phyloP scores from a whole-genome alignment of 2,888 invertebrate genomes.

The Metallyticus violacea region DNA sequence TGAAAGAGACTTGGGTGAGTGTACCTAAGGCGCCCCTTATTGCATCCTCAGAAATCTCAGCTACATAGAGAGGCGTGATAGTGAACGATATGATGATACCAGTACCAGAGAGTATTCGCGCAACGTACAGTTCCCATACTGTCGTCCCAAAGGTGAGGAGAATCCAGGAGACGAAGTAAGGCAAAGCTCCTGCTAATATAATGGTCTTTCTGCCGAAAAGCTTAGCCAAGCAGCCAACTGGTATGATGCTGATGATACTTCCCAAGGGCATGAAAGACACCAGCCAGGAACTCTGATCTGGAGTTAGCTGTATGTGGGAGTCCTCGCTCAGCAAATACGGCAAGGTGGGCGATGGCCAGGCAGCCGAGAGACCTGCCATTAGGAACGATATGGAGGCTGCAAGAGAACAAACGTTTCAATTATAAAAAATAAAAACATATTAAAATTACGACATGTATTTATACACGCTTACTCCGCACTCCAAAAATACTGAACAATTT shows the following conservation, averaged over 20 bases:
- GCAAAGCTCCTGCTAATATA: constrained; percentile 40
- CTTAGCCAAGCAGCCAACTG: constrained; percentile 40
- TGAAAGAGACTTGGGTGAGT: background rate
- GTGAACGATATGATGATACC: constrained; percentile 50
- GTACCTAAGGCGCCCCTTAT: constrained; percentile 54
- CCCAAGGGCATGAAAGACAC: constrained; percentile 28
- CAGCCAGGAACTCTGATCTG: constrained; percentile 42
- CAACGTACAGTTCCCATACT: constrained; percentile 38
- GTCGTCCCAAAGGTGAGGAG: constrained; percentile 39
- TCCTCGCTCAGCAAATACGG: constrained; percentile 39
- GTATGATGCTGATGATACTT: constrained; percentile 15
- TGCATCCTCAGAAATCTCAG: constrained; percentile 57
- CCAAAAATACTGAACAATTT: no score
- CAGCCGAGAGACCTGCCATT: constrained; percentile 6
- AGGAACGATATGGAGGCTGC: background rate
- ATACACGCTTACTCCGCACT: no score
- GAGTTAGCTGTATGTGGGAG: constrained; percentile 34
- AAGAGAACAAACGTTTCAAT: background rate
- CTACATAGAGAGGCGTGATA: constrained; percentile 56
- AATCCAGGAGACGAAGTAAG: constrained; percentile 41
- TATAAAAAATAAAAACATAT: no score
- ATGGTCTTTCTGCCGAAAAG: constrained; percentile 42
- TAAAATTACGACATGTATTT: no score
- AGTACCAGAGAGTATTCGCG: constrained; percentile 49
- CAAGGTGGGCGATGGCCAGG: constrained; percentile 43